These are phyloP conservation scores for Hoplias malabaricus DNA, from an alignment of 2,113 vertebrate genomes.

Conservation along the genomic window DNA sequence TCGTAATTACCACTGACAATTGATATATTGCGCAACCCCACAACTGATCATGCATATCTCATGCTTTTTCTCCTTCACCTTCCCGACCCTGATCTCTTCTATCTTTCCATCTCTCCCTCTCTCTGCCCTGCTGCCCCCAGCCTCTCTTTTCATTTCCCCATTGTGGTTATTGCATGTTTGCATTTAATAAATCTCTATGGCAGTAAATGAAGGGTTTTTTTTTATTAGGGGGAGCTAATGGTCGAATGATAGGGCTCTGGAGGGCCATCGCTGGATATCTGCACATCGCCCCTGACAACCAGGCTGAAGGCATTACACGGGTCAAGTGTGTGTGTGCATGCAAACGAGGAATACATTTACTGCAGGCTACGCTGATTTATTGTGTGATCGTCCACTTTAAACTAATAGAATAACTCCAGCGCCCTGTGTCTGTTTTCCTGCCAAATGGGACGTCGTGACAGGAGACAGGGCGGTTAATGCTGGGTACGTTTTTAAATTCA, in stretches of 20 bases:
- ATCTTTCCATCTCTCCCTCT: background rate
- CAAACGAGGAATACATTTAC: conserved; percentile 75
- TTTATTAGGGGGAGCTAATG: conserved; percentile 75
- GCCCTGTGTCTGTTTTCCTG: background rate
- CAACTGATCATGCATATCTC: background rate
- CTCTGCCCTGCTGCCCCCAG: background rate
- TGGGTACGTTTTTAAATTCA: background rate
- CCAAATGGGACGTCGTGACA: background rate
- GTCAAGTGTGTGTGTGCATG: conserved; percentile 77
- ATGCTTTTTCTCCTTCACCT: background rate
- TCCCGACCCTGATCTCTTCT: background rate
- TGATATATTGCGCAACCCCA: background rate
- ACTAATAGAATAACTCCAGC: background rate
- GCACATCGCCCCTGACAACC: conserved; percentile 64
- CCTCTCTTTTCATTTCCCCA: conserved; percentile 53
- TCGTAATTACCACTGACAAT: background rate
- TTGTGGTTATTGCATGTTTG: conserved; percentile 58
- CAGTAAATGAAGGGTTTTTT: conserved; percentile 71
- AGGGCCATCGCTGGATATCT: conserved; percentile 63
- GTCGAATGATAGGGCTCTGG: conserved; percentile 66
- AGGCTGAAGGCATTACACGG: conserved; percentile 58
- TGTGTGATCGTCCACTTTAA: conserved; percentile 39
- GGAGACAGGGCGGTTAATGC: background rate
- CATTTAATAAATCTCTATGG: conserved; percentile 74
- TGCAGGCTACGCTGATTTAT: conserved; percentile 53